Conservation (phyloP, 2,797 vertebrate species). For the Threskiornis aethiopicus region DNA sequence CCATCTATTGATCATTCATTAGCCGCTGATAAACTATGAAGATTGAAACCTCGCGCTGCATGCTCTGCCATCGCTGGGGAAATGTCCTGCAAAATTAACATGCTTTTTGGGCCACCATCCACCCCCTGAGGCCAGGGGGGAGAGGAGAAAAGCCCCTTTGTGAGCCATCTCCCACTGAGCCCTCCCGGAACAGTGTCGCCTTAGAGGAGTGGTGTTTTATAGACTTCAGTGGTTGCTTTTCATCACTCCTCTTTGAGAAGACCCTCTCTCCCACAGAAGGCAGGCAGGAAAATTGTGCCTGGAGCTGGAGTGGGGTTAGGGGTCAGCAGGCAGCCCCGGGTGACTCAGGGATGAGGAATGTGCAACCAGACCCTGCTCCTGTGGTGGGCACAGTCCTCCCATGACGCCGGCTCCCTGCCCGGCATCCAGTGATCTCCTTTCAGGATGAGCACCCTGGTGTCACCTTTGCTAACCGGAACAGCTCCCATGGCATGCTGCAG, state of each 20-base stretch:
- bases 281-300: neutral
- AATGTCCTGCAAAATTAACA: neutral
- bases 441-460: neutral
- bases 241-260: neutral
- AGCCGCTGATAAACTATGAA: neutral
- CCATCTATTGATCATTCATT: neutral
- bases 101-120: neutral
- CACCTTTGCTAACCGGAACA: neutral
- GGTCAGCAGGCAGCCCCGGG: neutral
- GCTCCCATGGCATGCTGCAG: neutral
- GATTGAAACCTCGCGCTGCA: neutral
- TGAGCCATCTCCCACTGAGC: neutral
- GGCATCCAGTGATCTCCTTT: fast-evolving
- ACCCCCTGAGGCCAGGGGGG: fast-evolving
- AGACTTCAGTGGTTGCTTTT: neutral
- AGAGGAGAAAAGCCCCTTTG: neutral
- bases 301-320: neutral
- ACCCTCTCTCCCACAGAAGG: neutral
- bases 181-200: neutral
- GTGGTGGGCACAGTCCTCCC: neutral
- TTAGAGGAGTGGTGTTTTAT: neutral
- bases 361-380: neutral
- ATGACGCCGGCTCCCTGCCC: fast-evolving
- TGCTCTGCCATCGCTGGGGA: neutral
- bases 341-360: slow-evolving; percentile 40